phyloP scores from a whole-genome alignment of 2,888 invertebrate species.

The Entomobrya proxima region DNA sequence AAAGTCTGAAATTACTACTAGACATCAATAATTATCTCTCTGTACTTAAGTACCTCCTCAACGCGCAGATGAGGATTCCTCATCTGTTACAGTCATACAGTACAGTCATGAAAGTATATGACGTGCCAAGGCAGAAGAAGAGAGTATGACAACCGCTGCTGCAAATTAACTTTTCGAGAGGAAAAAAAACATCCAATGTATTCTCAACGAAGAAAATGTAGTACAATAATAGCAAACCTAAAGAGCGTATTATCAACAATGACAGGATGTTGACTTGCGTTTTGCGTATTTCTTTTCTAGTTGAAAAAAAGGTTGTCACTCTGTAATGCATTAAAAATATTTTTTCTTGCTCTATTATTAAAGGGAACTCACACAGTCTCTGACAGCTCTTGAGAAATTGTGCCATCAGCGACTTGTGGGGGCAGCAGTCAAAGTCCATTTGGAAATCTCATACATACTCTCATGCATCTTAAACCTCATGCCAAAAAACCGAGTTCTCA shows the following conservation, averaged over 20 bases:
- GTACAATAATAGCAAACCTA: not conserved
- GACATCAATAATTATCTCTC: not conserved
- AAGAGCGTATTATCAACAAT: constrained; percentile 42
- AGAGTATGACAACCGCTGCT: no score
- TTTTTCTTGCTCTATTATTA: not conserved
- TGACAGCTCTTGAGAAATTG: not conserved
- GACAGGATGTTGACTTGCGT: constrained; percentile 54
- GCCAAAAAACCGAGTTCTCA: no score
- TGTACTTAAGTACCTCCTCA: constrained; percentile 19
- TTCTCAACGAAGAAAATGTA: not conserved
- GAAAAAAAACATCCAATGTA: not conserved
- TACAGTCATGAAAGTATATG: no score
- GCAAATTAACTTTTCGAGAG: not conserved
- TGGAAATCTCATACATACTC: no score
- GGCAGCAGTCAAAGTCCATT: not conserved
- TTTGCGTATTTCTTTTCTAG: constrained; percentile 8
- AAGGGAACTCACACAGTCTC: not conserved
- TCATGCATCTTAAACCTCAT: no score
- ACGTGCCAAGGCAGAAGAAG: no score
- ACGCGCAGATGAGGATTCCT: not conserved
- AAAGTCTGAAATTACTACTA: constrained; percentile 2
- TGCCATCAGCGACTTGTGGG: not conserved
- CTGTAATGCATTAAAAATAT: not conserved
- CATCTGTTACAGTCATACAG: not conserved
- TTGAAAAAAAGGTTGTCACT: constrained; percentile 41